These are phyloP conservation scores for Protula sp. DNA, from an alignment of 2,888 invertebrate species.

Conservation along the genomic window DNA sequence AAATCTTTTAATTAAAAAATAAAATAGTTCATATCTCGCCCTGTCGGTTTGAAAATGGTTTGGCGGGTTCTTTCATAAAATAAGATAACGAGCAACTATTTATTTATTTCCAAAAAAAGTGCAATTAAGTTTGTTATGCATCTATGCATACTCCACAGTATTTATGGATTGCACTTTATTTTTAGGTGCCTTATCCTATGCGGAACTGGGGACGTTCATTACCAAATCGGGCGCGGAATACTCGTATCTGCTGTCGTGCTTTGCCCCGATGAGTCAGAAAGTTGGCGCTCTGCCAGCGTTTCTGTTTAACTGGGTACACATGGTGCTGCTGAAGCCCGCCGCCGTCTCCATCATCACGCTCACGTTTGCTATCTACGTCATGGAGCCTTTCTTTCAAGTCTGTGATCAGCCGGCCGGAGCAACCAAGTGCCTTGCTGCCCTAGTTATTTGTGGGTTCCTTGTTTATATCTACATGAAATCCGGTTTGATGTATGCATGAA, in stretches of 20 bases:
- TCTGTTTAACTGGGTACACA: conserved; percentile 61
- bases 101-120: no score
- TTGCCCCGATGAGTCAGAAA: neutral
- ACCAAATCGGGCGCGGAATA: conserved; percentile 76
- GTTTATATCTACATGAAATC: neutral
- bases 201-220: conserved; percentile 72
- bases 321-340: conserved; percentile 44
- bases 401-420: conserved; percentile 8
- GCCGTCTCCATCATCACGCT: conserved; percentile 55
- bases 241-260: conserved; percentile 60
- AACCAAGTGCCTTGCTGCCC: conserved; percentile 28
- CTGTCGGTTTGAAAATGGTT: neutral
- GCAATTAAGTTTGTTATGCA: no score
- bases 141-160: no score
- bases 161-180: neutral
- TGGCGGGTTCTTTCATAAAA: no score
- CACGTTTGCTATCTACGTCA: conserved; percentile 41
- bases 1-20: no score
- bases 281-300: conserved; percentile 57
- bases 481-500: no score
- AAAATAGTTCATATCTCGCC: no score
- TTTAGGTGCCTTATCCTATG: conserved; percentile 71
- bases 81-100: no score
- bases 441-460: conserved; percentile 61
- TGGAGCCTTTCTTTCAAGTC: conserved; percentile 34